Evolutionary conservation across 2,888 invertebrate genomes (phyloP).

Genomic region (Pheosia tremula): DNA sequence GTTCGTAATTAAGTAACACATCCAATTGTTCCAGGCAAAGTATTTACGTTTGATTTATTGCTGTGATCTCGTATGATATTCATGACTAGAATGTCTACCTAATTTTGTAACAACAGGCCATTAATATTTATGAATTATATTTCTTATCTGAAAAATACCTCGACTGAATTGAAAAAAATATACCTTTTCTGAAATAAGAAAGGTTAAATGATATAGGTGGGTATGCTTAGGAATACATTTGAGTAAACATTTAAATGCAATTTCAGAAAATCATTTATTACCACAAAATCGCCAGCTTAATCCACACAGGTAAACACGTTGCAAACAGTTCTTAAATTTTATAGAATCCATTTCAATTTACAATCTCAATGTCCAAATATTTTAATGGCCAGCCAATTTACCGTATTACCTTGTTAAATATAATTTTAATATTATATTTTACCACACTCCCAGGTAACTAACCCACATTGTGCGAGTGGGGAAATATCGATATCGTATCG

Average conservation of each 20-base stretch:
- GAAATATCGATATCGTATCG: constrained; percentile 25
- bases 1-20: constrained; percentile 22
- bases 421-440: constrained; percentile 4
- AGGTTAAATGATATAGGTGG: too few species aligned
- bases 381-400: constrained; percentile 34
- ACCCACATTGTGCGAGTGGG: constrained; percentile 28
- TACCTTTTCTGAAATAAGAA: too few species aligned
- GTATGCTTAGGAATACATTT: neutral
- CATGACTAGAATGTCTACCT: too few species aligned
- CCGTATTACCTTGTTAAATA: constrained; percentile 32
- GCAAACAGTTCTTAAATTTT: neutral
- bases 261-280: neutral
- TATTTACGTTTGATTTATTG: constrained; percentile 25
- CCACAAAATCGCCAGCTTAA: neutral
- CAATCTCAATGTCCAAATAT: constrained; percentile 21
- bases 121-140: too few species aligned
- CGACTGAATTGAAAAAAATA: too few species aligned
- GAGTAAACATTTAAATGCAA: neutral
- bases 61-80: constrained; percentile 9
- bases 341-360: neutral
- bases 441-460: constrained; percentile 13
- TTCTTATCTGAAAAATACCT: too few species aligned
- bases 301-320: neutral
- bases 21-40: constrained; percentile 16
- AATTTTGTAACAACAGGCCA: too few species aligned